Base-by-base conservation (phyloP, 2,888 invertebrate genomes). In the Dynastes maya region DNA sequence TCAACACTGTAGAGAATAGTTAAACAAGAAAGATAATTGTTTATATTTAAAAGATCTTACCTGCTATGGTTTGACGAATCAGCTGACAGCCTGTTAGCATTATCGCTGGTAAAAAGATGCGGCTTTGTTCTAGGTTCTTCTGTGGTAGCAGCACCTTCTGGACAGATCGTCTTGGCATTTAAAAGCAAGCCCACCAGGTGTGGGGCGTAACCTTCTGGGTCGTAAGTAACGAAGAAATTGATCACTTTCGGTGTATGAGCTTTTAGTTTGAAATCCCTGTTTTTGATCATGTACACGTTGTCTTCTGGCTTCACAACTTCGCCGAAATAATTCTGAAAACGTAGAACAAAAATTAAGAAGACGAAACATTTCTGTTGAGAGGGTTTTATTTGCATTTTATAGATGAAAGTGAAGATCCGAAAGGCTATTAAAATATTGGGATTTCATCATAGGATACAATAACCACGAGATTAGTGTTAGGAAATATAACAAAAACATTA, bases 161-260 rank as follows among this genome's bases (percentile, higher is more conserved):
- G 90, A 83, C 92, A 92, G 32, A 92, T 91, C 79, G 90, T 90
- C 78, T 90, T 88, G 0, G 92, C 92, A 76, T 93, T 92, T 9
- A 92, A 86, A 63, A 90, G 82, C 58, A 93, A 91, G 2, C 87
- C 88, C 76, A 86, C 86, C 0, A 92, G 84, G 72, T 88, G 89
- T 0, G 93, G 93, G 0, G 90, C 85, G 29, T 88, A 88, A 71
- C 87, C 88, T 2, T 88, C 83, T 0, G 89, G 87, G 82, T 91
- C 90, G 86, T 91, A 92, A 79, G 91, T 91, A 0, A 92, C 91
- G 86, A 92, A 92, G 86, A 93, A 91, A 1, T 91, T 87, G 5
- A 92, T 89, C 0, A 90, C 86, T 0, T 90, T 88, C 0, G 92
- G 90, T 1, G 91, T 90, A 0, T 91, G 92, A 0, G 92, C 91